phyloP scores from a whole-genome alignment of 2,113 vertebrate genomes.

The Platysternon megacephalum region DNA sequence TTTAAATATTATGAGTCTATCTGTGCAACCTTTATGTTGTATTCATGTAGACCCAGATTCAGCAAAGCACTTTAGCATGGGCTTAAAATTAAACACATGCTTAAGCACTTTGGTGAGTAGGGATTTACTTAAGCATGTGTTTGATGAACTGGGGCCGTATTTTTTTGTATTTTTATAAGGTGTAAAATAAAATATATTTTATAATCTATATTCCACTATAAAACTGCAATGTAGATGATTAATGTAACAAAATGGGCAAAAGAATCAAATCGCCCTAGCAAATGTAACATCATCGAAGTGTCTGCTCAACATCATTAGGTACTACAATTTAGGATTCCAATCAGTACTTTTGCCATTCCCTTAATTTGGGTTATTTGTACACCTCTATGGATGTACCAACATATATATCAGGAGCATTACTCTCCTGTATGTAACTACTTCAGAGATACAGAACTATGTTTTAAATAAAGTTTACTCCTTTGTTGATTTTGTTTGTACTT shows the following conservation, averaged over 20 bases:
- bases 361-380: neutral
- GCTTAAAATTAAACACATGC: neutral
- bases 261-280: neutral
- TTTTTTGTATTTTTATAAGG: neutral
- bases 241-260: neutral
- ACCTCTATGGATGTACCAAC: neutral
- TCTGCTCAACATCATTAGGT: neutral
- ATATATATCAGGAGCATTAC: neutral
- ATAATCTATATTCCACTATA: neutral
- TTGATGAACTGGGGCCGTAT: neutral
- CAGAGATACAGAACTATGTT: constrained; percentile 5
- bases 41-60: rapidly evolving
- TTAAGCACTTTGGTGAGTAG: neutral
- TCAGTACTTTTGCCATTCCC: neutral
- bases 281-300: neutral
- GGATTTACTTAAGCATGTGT: neutral
- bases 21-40: rapidly evolving
- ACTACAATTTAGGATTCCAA: neutral
- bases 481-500: neutral
- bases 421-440: neutral
- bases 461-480: neutral
- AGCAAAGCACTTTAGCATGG: neutral
- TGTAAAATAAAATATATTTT: neutral
- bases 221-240: neutral
- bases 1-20: neutral